These are phyloP conservation scores for Parotocinclus haroldoi DNA, from an alignment of 2,797 vertebrate species.

Conservation along the genomic window DNA sequence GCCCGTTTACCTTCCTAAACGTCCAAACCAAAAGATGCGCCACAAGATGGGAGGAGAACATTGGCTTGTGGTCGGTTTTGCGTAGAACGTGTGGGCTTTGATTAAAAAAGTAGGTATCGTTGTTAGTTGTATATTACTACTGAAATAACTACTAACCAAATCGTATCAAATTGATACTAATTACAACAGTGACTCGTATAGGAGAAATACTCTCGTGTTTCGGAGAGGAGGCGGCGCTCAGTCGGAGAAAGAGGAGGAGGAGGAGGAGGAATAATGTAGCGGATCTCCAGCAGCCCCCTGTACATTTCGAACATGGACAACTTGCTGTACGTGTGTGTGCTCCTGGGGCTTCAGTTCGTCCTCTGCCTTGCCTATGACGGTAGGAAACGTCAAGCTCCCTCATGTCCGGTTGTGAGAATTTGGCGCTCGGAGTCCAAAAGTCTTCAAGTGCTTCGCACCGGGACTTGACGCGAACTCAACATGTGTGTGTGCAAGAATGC, in stretches of 20 bases:
- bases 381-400: slow-evolving; percentile 51
- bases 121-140: too few relatives aligned
- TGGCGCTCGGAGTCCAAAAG: neutral
- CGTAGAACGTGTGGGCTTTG: too few relatives aligned
- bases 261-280: slow-evolving; percentile 70
- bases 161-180: too few relatives aligned
- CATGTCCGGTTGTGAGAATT: neutral
- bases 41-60: too few relatives aligned
- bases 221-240: slow-evolving; percentile 69
- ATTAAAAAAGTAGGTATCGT: too few relatives aligned
- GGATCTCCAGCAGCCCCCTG: slow-evolving; percentile 51
- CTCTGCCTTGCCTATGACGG: slow-evolving; percentile 71
- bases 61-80: too few relatives aligned
- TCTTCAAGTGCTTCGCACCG: neutral
- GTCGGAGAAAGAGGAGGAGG: slow-evolving; percentile 53
- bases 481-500: neutral
- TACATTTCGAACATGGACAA: slow-evolving; percentile 65
- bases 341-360: slow-evolving; percentile 63
- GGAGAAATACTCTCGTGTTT: slow-evolving; percentile 66
- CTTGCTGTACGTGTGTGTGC: slow-evolving; percentile 61
- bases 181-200: neutral
- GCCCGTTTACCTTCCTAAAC: too few relatives aligned
- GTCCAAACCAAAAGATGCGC: too few relatives aligned
- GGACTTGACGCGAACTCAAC: too few relatives aligned
- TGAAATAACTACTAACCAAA: too few relatives aligned